These are phyloP conservation scores for Xestia sexstrigata DNA, from an alignment of 2,888 invertebrate genomes.

Conservation along the genomic window DNA sequence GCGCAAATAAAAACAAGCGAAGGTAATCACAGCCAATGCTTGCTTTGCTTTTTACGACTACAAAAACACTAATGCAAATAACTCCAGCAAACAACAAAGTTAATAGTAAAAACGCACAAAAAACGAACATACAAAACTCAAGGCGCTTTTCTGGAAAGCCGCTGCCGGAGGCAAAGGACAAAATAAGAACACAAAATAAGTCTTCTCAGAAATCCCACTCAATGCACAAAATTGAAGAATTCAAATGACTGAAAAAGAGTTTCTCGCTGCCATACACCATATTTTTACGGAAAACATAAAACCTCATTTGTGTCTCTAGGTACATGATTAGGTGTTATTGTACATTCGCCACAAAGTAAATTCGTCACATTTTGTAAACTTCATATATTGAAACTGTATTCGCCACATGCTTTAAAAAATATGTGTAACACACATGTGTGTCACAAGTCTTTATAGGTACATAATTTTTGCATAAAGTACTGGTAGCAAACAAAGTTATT, in stretches of 20 bases:
- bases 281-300: not conserved
- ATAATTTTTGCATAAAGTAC: too few relatives aligned
- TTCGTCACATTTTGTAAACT: too few relatives aligned
- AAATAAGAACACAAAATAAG: not conserved
- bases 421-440: too few relatives aligned
- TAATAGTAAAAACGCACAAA: constrained; percentile 56
- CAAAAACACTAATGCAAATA: constrained; percentile 44
- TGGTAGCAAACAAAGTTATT: too few relatives aligned
- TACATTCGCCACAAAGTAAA: too few relatives aligned
- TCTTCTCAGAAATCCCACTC: constrained; percentile 21
- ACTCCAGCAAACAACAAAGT: constrained; percentile 45
- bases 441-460: too few relatives aligned
- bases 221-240: not conserved
- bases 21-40: constrained; percentile 35
- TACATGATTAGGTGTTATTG: too few relatives aligned
- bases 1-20: constrained; percentile 18
- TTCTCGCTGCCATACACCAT: not conserved
- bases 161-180: constrained; percentile 51
- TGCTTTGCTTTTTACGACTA: constrained; percentile 26
- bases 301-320: not conserved
- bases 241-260: not conserved
- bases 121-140: constrained; percentile 49
- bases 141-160: constrained; percentile 45
- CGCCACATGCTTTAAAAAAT: too few relatives aligned
- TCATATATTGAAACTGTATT: too few relatives aligned